A percentile compares a stretch with the other conserved stretches of the same genome.
Conservation (phyloP, 2,113 vertebrate species). For the Sceloporus tristichus region DNA sequence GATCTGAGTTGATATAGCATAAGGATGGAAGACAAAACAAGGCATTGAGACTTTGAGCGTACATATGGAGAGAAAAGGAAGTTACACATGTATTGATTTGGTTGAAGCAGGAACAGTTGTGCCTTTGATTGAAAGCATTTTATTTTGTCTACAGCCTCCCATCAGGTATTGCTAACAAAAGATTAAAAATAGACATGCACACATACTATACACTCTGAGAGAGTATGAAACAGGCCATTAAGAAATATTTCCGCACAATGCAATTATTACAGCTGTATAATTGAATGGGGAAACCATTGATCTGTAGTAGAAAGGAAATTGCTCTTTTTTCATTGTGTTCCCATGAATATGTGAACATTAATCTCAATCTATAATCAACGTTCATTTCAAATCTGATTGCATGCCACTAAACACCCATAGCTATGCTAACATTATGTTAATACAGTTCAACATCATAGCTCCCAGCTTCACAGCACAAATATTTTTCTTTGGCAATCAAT, state of each 20-base stretch:
- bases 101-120: conserved; percentile 76
- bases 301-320: conserved; percentile 98
- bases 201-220: conserved; percentile 73
- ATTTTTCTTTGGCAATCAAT: conserved; percentile 91
- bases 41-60: too few relatives aligned
- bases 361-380: conserved; percentile 93
- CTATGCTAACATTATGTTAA: conserved; percentile 89
- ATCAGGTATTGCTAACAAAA: conserved; percentile 80
- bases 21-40: background rate
- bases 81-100: conserved; percentile 68
- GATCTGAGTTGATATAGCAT: background rate
- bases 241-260: conserved; percentile 90
- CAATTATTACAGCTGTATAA: conserved; percentile 99
- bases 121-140: conserved; percentile 81
- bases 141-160: conserved; percentile 75
- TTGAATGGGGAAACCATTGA: conserved; percentile 99
- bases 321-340: conserved; percentile 94
- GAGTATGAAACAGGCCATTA: conserved; percentile 88
- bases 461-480: conserved; percentile 88
- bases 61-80: background rate
- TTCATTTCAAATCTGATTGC: conserved; percentile 90
- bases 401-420: conserved; percentile 84
- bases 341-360: conserved; percentile 92
- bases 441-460: conserved; percentile 87
- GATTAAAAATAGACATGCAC: conserved; percentile 65